Evolutionary conservation across 2,797 vertebrate genomes (phyloP), one percentile per base, ranked within the genome.

Genomic region (Siniperca scherzeri): DNA sequence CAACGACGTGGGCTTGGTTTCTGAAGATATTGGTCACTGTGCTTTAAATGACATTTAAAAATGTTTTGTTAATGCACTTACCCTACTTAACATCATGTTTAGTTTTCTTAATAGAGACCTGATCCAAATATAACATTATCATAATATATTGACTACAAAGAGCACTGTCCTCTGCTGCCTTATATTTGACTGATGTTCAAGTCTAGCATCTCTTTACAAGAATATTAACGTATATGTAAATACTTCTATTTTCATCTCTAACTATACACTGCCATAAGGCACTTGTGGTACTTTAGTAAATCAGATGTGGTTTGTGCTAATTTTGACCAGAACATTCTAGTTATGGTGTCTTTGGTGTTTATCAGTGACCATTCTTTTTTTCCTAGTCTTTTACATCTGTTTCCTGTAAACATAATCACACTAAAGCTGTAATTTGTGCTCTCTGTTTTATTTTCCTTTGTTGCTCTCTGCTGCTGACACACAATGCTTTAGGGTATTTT

Each of bases 321-420:
- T 53, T 70, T n/a, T 53, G 12, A 59, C 40, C 62, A 66, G 40
- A 33, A 33, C 21, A 21, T 48, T 68, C 7, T 40, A 36, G 11
- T 50, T 67, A 22, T 40, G 2, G 5, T 46, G 30, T 70, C 56
- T 27, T 14, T 30, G 11, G 9, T 40, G 42, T 66, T 38, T 33
- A 12, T 73, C 38, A 56, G 19, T 72, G 19, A 5, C 25, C 42
- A 53, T 12, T 40, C 14, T 46, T 21, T 33, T 30, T 27, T 16
- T 22, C 33, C 9, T 59, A 48, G 48, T 56, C 62, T 65, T 50
- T 53, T 64, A 33, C 55, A 74, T 73, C 33, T 67, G 81, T 73
- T 82, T 77, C 57, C 71, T 85, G 5, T 88, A 77, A 80, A 75
- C 81, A 78, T 77, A 62, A 72, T 83, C 55, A 50, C 40, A 61